Base-by-base conservation (phyloP, 1,140 invertebrate species). In the Nebria ingens region DNA sequence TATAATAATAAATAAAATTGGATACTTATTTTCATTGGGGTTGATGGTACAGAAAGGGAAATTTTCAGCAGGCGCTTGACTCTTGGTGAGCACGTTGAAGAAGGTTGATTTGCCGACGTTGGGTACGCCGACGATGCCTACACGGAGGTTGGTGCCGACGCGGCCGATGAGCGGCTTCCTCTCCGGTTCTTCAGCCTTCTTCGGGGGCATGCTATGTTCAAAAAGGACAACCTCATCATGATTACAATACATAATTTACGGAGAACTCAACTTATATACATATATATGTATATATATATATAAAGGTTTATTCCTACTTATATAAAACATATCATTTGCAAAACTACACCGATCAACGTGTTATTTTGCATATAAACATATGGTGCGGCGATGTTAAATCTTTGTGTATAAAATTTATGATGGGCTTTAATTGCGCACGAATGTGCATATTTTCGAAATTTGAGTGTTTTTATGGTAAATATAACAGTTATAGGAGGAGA, bases 21-120 rank as follows among this genome's bases (percentile, higher is more conserved):
- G 67, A 87, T 89, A 93, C 91, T 95, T 93, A 97, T 94, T 98
- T 86, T 99, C 97, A 93, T 99, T 99, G 19, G 97, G 97, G 78
- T 99, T 95, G 68, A 99, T 99, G 67, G 97, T 99, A 78, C 97
- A 99, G 77, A 99, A 99, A 2, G 97, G 97, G 73, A 98, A 98
- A 69, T 99, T 98, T 76, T 98, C 92, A 54, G 97, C 94, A 54
- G 93, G 84, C 9, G 92, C 96, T 66, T 91, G 85, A 70, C 92
- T 97, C 71, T 98, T 94, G 15, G 95, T 98, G 23, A 99, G 72
- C 0, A 99, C 94, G 76, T 99, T 99, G 79, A 99, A 99, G 75
- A 99, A 99, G 40, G 97, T 98, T 2, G 94, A 98, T 76, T 99
- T 99, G 55, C 95, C 95, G 61, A 98, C 95, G 79, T 98, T 98